These are phyloP conservation scores for Chrysina gloriosa DNA, from an alignment of 2,888 invertebrate species.

Conservation along the genomic window DNA sequence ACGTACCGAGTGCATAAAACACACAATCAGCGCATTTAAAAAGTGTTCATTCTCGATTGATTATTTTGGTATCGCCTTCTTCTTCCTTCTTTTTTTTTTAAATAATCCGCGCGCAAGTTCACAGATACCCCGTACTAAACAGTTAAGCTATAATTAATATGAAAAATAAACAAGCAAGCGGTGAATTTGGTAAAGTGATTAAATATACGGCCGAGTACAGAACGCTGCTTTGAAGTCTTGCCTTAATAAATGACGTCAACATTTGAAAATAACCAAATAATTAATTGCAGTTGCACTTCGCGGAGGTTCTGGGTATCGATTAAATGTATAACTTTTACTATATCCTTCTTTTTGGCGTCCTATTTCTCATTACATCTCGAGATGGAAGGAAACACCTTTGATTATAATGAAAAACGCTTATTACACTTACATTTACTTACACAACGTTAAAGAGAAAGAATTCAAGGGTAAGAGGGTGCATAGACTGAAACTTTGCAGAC, in stretches of 20 bases:
- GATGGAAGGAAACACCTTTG: too few relatives aligned
- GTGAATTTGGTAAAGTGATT: conserved; percentile 38
- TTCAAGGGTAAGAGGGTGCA: too few relatives aligned
- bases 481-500: too few relatives aligned
- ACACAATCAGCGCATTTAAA: conserved; percentile 30
- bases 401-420: too few relatives aligned
- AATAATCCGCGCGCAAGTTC: conserved; percentile 31
- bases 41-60: conserved; percentile 14
- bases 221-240: conserved; percentile 26
- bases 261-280: conserved; percentile 46
- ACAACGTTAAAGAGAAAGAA: too few relatives aligned
- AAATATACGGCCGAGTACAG: background rate
- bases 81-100: conserved; percentile 4
- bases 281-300: conserved; percentile 55
- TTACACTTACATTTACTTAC: too few relatives aligned
- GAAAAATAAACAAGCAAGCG: conserved; percentile 6
- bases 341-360: too few relatives aligned
- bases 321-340: too few relatives aligned
- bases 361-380: too few relatives aligned
- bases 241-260: conserved; percentile 39
- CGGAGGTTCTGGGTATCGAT: background rate
- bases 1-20: background rate
- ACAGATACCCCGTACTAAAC: conserved; percentile 23
- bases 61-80: conserved; percentile 31
- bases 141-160: conserved; percentile 35